Evolutionary conservation across 2,888 invertebrate genomes (phyloP).

Genomic region (Hymenopus coronatus): DNA sequence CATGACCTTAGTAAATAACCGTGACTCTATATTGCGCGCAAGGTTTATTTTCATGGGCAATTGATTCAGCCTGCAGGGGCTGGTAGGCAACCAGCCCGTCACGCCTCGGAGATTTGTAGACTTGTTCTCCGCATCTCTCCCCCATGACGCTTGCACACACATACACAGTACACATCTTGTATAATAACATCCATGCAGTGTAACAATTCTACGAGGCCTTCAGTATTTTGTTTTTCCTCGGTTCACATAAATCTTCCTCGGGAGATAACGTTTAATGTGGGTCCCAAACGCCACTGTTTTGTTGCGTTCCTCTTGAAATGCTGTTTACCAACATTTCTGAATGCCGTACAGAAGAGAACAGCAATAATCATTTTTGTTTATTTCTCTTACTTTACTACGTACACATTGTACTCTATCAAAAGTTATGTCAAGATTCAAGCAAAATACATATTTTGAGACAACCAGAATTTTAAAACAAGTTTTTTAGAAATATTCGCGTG

Average conservation of each 20-base stretch:
- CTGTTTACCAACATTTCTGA: too few species aligned
- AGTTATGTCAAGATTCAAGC: too few species aligned
- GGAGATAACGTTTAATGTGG: background rate
- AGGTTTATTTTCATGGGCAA: constrained; percentile 20
- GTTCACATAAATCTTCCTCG: background rate
- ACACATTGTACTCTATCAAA: too few species aligned
- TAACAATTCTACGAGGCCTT: background rate
- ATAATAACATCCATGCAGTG: background rate
- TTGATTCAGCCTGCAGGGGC: constrained; percentile 3
- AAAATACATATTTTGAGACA: too few species aligned
- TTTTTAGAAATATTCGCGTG: too few species aligned
- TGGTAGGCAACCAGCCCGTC: background rate
- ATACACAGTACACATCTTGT: background rate
- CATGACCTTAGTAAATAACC: constrained; percentile 13
- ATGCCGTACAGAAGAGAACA: too few species aligned
- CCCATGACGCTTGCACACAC: background rate
- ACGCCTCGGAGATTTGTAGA: background rate
- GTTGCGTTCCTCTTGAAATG: background rate
- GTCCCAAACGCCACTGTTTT: background rate
- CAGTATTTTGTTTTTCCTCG: background rate
- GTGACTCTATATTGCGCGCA: constrained; percentile 11
- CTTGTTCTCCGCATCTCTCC: background rate
- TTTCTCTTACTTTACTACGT: too few species aligned
- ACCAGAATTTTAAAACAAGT: too few species aligned
- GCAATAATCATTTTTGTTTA: too few species aligned